These are phyloP conservation scores for Podotricha telesiphe DNA, from an alignment of 2,888 invertebrate genomes.

Conservation along the genomic window DNA sequence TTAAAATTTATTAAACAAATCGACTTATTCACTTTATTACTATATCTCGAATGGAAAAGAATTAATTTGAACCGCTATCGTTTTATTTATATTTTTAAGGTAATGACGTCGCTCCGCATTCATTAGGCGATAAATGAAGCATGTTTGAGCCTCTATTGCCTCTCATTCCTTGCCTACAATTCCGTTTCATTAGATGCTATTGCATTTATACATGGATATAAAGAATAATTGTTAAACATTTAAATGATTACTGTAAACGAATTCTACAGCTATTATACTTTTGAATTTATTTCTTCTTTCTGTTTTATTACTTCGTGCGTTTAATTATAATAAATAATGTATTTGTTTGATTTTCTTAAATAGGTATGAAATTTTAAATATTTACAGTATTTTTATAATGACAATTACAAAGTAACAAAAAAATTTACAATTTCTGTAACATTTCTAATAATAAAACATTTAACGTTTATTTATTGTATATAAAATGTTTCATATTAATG, in stretches of 20 bases:
- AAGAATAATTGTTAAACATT: conserved; percentile 1
- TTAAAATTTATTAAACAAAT: not conserved
- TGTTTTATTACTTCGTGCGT: no score
- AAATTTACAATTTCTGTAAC: no score
- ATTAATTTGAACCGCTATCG: conserved; percentile 2
- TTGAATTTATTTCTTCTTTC: no score
- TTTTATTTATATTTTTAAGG: conserved; percentile 23
- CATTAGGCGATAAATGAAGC: conserved; percentile 37
- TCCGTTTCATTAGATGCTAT: conserved; percentile 33
- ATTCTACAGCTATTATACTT: no score
- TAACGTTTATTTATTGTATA: no score
- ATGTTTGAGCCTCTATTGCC: conserved; percentile 37
- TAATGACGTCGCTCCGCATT: conserved; percentile 34
- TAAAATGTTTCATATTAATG: no score
- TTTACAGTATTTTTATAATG: no score
- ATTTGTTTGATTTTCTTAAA: no score
- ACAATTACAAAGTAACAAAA: no score
- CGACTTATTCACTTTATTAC: conserved; percentile 1
- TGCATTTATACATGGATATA: conserved; percentile 24
- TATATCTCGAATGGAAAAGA: not conserved
- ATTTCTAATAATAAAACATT: no score
- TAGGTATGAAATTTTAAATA: no score
- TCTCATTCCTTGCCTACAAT: conserved; percentile 34
- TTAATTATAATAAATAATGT: no score
- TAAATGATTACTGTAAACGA: not conserved